Percentiles rank a stretch among this genome's conserved stretches.
These are phyloP conservation scores for Lethenteron camtschaticum DNA, from an alignment of 2,113 vertebrate genomes.

Conservation along the genomic window DNA sequence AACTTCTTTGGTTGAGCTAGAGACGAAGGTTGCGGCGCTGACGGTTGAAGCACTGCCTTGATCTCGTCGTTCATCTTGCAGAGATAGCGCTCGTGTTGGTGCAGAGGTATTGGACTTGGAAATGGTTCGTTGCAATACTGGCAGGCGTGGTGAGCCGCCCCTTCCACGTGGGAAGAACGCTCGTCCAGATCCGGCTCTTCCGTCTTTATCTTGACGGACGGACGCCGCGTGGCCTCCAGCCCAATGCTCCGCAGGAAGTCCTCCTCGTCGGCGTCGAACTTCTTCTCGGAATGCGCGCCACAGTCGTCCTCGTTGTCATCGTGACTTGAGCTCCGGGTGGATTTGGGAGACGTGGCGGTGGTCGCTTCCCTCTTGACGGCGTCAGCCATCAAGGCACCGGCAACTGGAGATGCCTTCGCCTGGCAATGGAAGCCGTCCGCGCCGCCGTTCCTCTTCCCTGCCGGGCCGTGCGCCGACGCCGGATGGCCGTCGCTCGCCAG, in stretches of 20 bases:
- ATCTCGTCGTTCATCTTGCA: constrained; percentile 21
- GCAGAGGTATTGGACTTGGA: constrained; percentile 21
- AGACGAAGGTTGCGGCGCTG: too few relatives aligned
- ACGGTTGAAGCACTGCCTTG: neutral
- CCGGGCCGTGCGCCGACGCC: neutral
- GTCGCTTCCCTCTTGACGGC: too few relatives aligned
- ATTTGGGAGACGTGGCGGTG: too few relatives aligned
- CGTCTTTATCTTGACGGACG: constrained; percentile 10
- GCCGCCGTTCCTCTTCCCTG: constrained; percentile 8
- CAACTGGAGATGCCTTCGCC: too few relatives aligned
- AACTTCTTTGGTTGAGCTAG: too few relatives aligned
- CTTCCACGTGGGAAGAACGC: neutral
- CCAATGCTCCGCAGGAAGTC: constrained; percentile 8
- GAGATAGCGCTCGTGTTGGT: constrained; percentile 29
- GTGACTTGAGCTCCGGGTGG: too few relatives aligned
- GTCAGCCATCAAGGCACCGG: too few relatives aligned
- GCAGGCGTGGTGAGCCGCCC: constrained; percentile 11
- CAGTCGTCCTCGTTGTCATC: too few relatives aligned
- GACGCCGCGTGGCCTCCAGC: constrained; percentile 4
- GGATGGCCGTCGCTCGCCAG: neutral
- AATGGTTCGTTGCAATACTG: constrained; percentile 28
- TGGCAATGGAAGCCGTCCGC: constrained; percentile 10
- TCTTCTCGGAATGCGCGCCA: too few relatives aligned
- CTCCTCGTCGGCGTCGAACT: neutral
- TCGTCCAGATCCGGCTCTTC: constrained; percentile 11